Evolutionary conservation across 2,888 invertebrate genomes (phyloP).

Genomic region (Pseudococcus jackbeardsleyi): DNA sequence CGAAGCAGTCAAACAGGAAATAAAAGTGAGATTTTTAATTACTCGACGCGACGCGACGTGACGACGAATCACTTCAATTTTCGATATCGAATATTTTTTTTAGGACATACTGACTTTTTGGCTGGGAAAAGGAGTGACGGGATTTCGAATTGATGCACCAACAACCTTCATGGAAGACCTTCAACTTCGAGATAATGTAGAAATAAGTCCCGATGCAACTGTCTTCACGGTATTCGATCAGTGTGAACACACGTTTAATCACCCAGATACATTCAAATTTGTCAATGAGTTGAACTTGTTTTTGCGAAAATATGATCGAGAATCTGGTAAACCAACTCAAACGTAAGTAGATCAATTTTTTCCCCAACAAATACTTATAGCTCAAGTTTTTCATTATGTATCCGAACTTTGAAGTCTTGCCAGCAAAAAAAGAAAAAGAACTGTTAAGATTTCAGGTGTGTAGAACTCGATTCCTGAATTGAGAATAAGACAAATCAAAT

Average conservation of each 20-base stretch:
- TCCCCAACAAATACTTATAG: not conserved
- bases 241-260: not conserved
- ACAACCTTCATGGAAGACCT: not conserved
- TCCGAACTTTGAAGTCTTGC: no score
- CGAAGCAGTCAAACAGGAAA: conserved; percentile 64
- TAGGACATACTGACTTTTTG: conserved; percentile 64
- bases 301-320: not conserved
- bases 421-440: no score
- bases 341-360: not conserved
- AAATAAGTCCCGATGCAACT: not conserved
- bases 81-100: not conserved
- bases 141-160: conserved; percentile 10
- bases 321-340: not conserved
- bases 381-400: no score
- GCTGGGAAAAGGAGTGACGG: conserved; percentile 55
- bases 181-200: not conserved
- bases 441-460: no score
- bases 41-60: no score
- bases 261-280: not conserved
- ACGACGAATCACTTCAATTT: not conserved
- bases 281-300: conserved; percentile 1
- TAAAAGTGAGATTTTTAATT: not conserved
- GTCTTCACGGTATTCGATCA: not conserved
- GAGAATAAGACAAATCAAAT: no score
- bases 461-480: no score